Evolutionary conservation across 1,140 invertebrate genomes (phyloP).

Genomic region (Seison nebaliae): DNA sequence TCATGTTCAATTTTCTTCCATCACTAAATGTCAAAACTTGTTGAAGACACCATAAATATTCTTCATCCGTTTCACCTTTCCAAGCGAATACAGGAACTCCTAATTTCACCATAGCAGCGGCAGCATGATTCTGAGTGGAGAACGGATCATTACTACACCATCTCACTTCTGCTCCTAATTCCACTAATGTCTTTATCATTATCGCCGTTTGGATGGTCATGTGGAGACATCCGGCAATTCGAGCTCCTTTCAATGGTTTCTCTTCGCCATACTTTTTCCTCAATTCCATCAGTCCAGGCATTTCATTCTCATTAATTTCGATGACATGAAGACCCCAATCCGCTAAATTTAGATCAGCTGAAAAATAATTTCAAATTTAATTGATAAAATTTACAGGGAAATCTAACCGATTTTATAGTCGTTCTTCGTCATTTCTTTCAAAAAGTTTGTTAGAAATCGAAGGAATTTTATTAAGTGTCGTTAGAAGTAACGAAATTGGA

Average conservation of each 20-base stretch:
- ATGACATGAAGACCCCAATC: background rate
- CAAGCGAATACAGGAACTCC: slow-evolving; percentile 96
- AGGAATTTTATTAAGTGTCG: too few species aligned
- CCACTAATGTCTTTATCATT: slow-evolving; percentile 57
- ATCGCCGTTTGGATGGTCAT: slow-evolving; percentile 98
- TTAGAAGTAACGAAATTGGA: too few species aligned
- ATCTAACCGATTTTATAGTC: too few species aligned
- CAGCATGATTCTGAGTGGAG: slow-evolving; percentile 40
- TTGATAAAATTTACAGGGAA: too few species aligned
- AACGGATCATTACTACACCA: slow-evolving; percentile 96
- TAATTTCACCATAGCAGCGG: slow-evolving; percentile 68
- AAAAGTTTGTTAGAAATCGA: too few species aligned
- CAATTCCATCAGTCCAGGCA: slow-evolving; percentile 87
- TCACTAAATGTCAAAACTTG: slow-evolving; percentile 55
- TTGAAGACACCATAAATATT: slow-evolving; percentile 93
- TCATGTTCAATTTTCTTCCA: slow-evolving; percentile 65
- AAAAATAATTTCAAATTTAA: too few species aligned
- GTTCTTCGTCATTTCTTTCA: too few species aligned
- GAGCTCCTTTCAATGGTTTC: slow-evolving; percentile 58
- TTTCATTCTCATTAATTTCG: too few species aligned
- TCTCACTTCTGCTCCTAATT: slow-evolving; percentile 70
- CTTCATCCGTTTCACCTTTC: slow-evolving; percentile 98
- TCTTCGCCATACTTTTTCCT: slow-evolving; percentile 25
- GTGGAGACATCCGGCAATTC: slow-evolving; percentile 83
- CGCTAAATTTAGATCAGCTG: background rate